Conservation (phyloP, 2,888 invertebrate genomes). For the Nematopogon swammerdamellus region DNA sequence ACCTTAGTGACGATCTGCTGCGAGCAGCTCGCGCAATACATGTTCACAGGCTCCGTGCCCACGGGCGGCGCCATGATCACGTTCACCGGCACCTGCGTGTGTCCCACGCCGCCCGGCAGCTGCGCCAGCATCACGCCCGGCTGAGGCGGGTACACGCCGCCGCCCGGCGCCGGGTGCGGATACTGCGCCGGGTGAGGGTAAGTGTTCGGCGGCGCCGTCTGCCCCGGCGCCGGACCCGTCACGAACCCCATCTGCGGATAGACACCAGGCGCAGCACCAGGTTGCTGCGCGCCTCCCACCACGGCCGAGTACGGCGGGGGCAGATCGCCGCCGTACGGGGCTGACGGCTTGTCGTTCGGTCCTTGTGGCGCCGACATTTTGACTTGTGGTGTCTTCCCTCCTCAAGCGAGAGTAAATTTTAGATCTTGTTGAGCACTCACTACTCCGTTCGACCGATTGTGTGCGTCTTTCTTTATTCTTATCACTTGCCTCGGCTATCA, state of each 20-base stretch:
- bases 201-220: too few relatives aligned
- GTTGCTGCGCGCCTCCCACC: conserved; percentile 39
- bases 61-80: conserved; percentile 37
- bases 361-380: conserved; percentile 20
- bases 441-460: too few relatives aligned
- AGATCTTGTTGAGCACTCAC: too few relatives aligned
- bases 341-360: neutral
- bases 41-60: conserved; percentile 42
- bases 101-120: conserved; percentile 23
- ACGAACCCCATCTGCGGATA: neutral
- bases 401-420: too few relatives aligned
- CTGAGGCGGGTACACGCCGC: conserved; percentile 44
- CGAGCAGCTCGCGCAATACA: conserved; percentile 43
- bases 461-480: too few relatives aligned
- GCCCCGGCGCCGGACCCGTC: neutral
- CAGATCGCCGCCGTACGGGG: conserved; percentile 23
- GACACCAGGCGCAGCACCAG: conserved; percentile 19
- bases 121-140: conserved; percentile 23
- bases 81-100: conserved; percentile 28
- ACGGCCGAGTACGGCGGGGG: conserved; percentile 47
- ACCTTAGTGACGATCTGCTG: conserved; percentile 47
- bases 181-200: conserved; percentile 9
- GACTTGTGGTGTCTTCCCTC: too few relatives aligned
- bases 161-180: conserved; percentile 32
- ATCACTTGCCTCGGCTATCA: too few relatives aligned